Base-by-base conservation (phyloP, 2,888 invertebrate species). In the Tipula unca region DNA sequence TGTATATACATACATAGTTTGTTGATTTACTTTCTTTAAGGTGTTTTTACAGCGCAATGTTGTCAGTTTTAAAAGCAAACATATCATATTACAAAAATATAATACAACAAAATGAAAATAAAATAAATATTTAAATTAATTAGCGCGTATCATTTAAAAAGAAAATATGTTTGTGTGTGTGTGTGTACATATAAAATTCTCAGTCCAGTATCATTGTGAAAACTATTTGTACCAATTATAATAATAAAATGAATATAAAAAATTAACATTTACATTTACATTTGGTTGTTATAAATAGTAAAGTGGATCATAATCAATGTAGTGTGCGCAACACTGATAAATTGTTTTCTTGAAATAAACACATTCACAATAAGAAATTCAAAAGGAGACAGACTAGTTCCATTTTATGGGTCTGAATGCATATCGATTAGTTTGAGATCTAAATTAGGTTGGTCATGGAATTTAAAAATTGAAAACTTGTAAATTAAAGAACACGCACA, bases 1-100 rank as follows among this genome's bases (percentile, higher is more conserved):
- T 48, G 48, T 48, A 48, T 48, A 48, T 10, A 39, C 5, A 36
- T 36, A 36, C 13, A 36, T n/a, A 42, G 20, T 25, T 25, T 10
- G 25, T 69, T n/a, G n/a, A n/a, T 69, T 69, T 69, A 69, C 69
- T 69, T 69, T 69, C 69, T 69, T 69, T 69, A 69, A 69, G 69
- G 69, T 69, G 69, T 69, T 69, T 48, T 32, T 69, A 5, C 69
- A 69, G 25, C n/a, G 25, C 69, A 69, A 69, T 25, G 69, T 69
- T 69, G 69, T 69, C 69, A 69, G 69, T 69, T 69, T 54, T 20
- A 10, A n/a, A 20, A 48, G 69, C 25, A 69, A 69, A 69, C 69
- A 20, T 69, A 69, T 69, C 69, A 69, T 69, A 69, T 25, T 25
- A 25, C 2, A 69, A 25, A 8, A n/a, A 69, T n/a, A n/a, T n/a